Base-by-base conservation (phyloP, 1,140 invertebrate genomes). In the Apis cerana region DNA sequence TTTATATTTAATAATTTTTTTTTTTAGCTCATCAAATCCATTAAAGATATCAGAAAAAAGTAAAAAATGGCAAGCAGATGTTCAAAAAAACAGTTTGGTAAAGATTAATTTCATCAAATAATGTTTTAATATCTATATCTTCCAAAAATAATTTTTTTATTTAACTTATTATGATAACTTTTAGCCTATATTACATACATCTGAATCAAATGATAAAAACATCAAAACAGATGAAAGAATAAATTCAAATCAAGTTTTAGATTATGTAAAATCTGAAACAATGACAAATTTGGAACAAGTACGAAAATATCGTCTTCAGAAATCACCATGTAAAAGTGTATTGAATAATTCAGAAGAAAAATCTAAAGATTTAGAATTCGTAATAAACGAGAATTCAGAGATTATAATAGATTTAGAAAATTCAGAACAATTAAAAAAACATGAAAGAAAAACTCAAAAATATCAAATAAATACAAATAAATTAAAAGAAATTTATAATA, bases 211-310 rank as follows among this genome's bases (percentile, higher is more conserved):
- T 80, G 84, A 81, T 52, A 82, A 79, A 83, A 80, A 78, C 15
- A 65, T 11, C 23, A 58, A 70, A 23, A 58, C 23, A 56, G 56
- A 75, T 48, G 52, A 83, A 70, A 68, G 54, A 33, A 50, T 72
- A 67, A 84, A 87, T 75, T 68, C 70, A 43, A 85, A 82, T 71
- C 43, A 80, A 70, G 61, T 79, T 59, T 9, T 68, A 23, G 19
- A 69, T 33, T 70, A 65, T 9, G 1, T 67, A 12, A 83, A 80
- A 65, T 86, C 88, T 23, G 92, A 92, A 82, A 91, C 90, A 52
- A 90, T 89, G 87, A 43, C 88, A 59, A 91, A 80, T 67, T 69
- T 91, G 10, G 85, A 91, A 17, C 88, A 90, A 72, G 69, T 91
- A 27, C 75, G 87, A 75, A 89, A 88, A 72, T 91, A 90, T 59